phyloP scores from a whole-genome alignment of 1,140 invertebrate genomes.

The Pseudomyrmex concolor region DNA sequence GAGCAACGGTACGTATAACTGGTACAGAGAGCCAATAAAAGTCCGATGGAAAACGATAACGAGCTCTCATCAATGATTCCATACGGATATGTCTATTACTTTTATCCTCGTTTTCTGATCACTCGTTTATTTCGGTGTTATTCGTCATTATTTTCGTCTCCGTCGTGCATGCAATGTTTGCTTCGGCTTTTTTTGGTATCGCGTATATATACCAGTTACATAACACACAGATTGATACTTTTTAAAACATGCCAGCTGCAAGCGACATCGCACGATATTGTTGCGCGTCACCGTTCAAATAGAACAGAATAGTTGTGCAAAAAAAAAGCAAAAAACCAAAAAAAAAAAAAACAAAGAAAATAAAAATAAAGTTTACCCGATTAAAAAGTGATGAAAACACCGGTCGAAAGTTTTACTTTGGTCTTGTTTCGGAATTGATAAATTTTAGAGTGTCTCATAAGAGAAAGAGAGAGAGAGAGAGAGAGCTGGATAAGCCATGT shows the following conservation, averaged over 20 bases:
- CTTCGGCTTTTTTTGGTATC: slow-evolving; percentile 13
- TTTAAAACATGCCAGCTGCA: slow-evolving; percentile 26
- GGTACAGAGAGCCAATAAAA: slow-evolving; percentile 47
- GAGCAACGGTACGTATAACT: slow-evolving; percentile 36
- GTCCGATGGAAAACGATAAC: slow-evolving; percentile 49
- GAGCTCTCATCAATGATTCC: slow-evolving; percentile 57
- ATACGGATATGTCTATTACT: slow-evolving; percentile 25
- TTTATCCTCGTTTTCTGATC: slow-evolving; percentile 33
- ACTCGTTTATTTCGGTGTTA: slow-evolving; percentile 37
- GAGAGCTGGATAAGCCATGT: neutral
- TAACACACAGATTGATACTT: slow-evolving; percentile 44
- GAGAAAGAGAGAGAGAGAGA: neutral
- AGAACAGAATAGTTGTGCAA: slow-evolving; percentile 19
- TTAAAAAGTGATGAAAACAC: slow-evolving; percentile 46
- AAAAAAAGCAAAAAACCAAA: slow-evolving; percentile 5
- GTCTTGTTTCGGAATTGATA: slow-evolving; percentile 12
- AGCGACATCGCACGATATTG: slow-evolving; percentile 18
- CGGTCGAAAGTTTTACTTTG: slow-evolving; percentile 1
- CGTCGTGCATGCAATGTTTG: neutral
- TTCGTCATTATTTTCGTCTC: slow-evolving; percentile 53
- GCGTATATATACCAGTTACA: slow-evolving; percentile 1
- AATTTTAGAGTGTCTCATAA: slow-evolving; percentile 29
- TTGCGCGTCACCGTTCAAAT: slow-evolving; percentile 28
- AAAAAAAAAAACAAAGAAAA: no score
- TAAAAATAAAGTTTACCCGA: neutral